Conservation (phyloP, 2,888 invertebrate species). For the Drosophila setosimentum region DNA sequence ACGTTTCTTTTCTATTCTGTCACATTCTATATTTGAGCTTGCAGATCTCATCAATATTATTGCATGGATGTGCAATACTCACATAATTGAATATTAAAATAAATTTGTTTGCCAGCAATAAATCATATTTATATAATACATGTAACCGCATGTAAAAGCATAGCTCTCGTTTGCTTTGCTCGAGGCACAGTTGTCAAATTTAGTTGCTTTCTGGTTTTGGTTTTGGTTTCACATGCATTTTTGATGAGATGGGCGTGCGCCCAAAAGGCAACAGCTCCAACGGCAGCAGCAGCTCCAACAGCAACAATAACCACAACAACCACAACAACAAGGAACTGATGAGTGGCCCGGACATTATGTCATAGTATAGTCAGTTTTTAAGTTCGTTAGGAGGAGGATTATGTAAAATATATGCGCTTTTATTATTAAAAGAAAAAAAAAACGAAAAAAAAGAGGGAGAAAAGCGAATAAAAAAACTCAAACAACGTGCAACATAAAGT, state of each 20-base stretch:
- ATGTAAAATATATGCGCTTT: conserved; percentile 74
- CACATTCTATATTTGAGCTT: neutral
- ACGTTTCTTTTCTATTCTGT: neutral
- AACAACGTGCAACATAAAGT: conserved; percentile 54
- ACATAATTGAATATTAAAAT: neutral
- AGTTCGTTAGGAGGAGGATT: conserved; percentile 59
- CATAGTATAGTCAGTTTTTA: conserved; percentile 40
- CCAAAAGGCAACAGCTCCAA: conserved; percentile 28
- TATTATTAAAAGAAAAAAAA: conserved; percentile 72
- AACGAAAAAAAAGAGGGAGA: conserved; percentile 36
- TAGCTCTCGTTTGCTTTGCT: conserved; percentile 23
- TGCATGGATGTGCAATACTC: neutral
- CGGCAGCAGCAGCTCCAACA: conserved; percentile 39
- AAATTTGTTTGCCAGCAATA: neutral
- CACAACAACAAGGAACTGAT: conserved; percentile 72
- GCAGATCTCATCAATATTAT: neutral
- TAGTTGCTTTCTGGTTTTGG: conserved; percentile 13
- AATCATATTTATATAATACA: conserved; percentile 10
- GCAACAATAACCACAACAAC: conserved; percentile 27
- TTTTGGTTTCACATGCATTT: conserved; percentile 54
- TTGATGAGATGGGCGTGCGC: conserved; percentile 54
- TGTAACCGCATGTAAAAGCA: neutral
- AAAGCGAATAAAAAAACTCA: conserved; percentile 8
- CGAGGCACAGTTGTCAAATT: conserved; percentile 4
- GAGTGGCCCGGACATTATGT: conserved; percentile 70